Evolutionary conservation across 2,888 invertebrate genomes (phyloP).

Genomic region (Falcaria lacertinaria): DNA sequence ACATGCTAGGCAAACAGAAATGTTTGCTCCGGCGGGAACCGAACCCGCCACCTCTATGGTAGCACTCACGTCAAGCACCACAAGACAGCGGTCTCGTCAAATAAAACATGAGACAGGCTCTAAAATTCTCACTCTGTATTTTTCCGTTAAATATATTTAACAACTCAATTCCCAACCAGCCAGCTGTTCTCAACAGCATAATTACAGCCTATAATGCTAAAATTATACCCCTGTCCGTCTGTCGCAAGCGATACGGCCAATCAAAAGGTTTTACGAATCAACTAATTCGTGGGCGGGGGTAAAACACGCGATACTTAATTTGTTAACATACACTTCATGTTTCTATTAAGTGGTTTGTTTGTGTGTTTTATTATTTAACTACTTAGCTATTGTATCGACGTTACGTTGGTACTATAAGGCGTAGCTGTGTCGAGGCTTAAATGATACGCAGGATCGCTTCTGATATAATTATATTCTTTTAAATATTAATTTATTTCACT

Average conservation of each 20-base stretch:
- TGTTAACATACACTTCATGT: constrained; percentile 5
- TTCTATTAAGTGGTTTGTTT: not conserved
- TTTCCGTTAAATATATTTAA: not conserved
- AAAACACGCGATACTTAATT: not conserved
- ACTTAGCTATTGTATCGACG: too few relatives aligned
- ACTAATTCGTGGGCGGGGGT: not conserved
- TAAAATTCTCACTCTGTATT: not conserved
- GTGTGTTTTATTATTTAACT: not conserved
- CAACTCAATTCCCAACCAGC: not conserved
- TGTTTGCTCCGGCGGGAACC: too few relatives aligned
- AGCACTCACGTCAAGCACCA: too few relatives aligned
- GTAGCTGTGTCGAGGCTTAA: too few relatives aligned
- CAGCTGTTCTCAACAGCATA: constrained; percentile 1
- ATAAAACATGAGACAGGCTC: constrained; percentile 5
- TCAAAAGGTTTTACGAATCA: not conserved
- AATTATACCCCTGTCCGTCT: constrained; percentile 1
- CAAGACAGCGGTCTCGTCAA: too few relatives aligned
- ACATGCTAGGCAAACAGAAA: too few relatives aligned
- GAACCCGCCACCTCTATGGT: too few relatives aligned
- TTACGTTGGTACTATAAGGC: too few relatives aligned
- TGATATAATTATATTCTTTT: too few relatives aligned
- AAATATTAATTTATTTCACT: too few relatives aligned
- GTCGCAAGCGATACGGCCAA: not conserved
- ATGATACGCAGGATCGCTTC: too few relatives aligned
- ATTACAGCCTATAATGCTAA: not conserved